Base-by-base conservation (phyloP, 2,888 invertebrate species). In the Campoplex nolae region DNA sequence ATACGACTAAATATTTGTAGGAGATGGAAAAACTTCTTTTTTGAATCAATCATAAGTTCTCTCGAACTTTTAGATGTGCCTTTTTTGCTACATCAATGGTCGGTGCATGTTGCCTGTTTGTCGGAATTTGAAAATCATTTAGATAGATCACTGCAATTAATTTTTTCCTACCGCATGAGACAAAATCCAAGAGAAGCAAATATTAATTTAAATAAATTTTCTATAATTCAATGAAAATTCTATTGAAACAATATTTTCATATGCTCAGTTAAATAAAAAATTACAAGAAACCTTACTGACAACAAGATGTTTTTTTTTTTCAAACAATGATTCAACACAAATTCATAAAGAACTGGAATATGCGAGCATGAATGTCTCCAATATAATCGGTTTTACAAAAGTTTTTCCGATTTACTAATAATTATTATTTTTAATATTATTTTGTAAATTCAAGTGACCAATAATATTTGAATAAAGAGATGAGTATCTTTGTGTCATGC, bases 381-480 rank as follows among this genome's bases (percentile, higher is more conserved):
- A 54, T 54, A 54, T n/a, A 18, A 54, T 54, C 18, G 1, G 23
- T 42, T 42, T 7, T 7, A 42, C 9, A 11, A 56, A 9, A 28
- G 4, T 32, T 11, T 58, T 32, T 13, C 28, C 13, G 58, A 58
- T 58, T 58, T 11, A 3, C 13, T 0, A 32, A 32, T 28, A 11
- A 58, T 1, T 3, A 58, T 32, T 13, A 62, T 32, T 62, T 3
- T 62, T 4, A 32, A 32, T 62, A 32, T 62, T 62, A 32, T 32
- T 32, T 62, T 13, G 32, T 32, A 23, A 56, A 23, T 56, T 3
- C 3, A 28, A 56, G 3, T 6, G 28, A 58, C 7, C 3, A 65
- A 8, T 54, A 67, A 28, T 13, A 28, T 16, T 51, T 51, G n/a
- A 67, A 51, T 35, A 65, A 82, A 67, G 4, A 65, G 58, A 48